Evolutionary conservation across 1,140 invertebrate species (phyloP).

Genomic region (Homalodisca vitripennis): DNA sequence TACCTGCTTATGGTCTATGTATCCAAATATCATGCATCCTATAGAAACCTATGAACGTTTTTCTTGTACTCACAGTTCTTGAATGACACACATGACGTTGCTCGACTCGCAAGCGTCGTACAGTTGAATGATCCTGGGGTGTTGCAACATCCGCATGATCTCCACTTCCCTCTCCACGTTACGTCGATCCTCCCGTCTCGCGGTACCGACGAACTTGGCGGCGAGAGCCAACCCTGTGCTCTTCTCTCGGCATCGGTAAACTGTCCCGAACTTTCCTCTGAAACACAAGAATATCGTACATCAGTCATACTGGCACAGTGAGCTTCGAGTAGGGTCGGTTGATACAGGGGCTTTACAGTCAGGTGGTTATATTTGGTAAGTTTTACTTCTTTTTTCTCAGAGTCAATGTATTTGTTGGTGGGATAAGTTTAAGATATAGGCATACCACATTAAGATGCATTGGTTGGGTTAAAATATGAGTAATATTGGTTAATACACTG

Average conservation of each 20-base stretch:
- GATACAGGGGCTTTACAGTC: not conserved
- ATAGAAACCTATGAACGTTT: too few species aligned
- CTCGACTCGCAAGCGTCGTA: slow-evolving; percentile 94
- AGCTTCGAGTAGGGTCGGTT: too few species aligned
- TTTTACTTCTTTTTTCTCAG: too few species aligned
- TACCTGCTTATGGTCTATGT: too few species aligned
- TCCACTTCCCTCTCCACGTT: slow-evolving; percentile 95
- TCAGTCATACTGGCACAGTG: too few species aligned
- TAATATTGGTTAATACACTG: too few species aligned
- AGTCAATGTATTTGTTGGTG: too few species aligned
- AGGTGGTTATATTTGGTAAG: too few species aligned
- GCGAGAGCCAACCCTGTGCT: slow-evolving; percentile 77
- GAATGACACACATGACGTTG: slow-evolving; percentile 90
- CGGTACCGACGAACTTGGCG: slow-evolving; percentile 89
- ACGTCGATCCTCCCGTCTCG: slow-evolving; percentile 79
- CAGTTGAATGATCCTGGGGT: slow-evolving; percentile 91
- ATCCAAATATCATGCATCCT: too few species aligned
- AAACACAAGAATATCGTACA: slow-evolving; percentile 41
- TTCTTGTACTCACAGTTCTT: slow-evolving; percentile 89
- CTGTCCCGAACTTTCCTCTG: slow-evolving; percentile 98
- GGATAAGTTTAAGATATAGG: too few species aligned
- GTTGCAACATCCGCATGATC: slow-evolving; percentile 91
- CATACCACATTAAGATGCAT: too few species aligned
- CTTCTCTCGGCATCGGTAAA: slow-evolving; percentile 89
- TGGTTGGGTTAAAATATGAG: too few species aligned